These are phyloP conservation scores for Drymodes brunneopygia DNA, from an alignment of 2,113 vertebrate species.

Conservation along the genomic window DNA sequence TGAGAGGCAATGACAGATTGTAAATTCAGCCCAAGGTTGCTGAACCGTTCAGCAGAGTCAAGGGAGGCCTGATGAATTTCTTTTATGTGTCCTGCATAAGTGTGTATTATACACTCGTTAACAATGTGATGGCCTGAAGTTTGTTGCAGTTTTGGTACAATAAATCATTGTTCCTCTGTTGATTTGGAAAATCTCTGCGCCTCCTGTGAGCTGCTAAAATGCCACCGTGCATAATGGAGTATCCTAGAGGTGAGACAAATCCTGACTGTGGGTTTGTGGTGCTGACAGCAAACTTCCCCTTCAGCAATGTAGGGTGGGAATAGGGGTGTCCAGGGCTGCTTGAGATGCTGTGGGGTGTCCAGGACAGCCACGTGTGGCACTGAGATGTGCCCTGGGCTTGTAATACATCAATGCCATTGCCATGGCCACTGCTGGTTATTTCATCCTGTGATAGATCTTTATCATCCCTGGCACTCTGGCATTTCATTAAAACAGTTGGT, in stretches of 20 bases:
- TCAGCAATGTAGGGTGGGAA: not conserved
- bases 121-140: conserved; percentile 7
- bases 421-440: not conserved
- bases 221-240: not conserved
- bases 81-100: conserved; percentile 2
- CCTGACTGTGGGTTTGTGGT: not conserved
- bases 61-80: conserved; percentile 41
- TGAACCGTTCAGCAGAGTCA: conserved; percentile 39
- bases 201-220: not conserved
- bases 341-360: not conserved
- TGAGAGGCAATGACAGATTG: conserved; percentile 35
- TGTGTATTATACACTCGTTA: conserved; percentile 3
- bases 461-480: not conserved
- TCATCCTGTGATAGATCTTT: not conserved
- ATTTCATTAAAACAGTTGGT: not conserved
- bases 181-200: not conserved
- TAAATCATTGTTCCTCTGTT: not conserved
- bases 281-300: not conserved
- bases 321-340: not conserved
- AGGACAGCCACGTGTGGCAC: not conserved
- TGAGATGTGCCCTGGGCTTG: not conserved
- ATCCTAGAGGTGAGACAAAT: not conserved
- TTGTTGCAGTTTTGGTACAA: not conserved
- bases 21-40: conserved; percentile 31
- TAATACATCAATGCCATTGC: not conserved